These are phyloP conservation scores for Dendrocincla tyrannina DNA, from an alignment of 2,797 vertebrate genomes.

Conservation along the genomic window DNA sequence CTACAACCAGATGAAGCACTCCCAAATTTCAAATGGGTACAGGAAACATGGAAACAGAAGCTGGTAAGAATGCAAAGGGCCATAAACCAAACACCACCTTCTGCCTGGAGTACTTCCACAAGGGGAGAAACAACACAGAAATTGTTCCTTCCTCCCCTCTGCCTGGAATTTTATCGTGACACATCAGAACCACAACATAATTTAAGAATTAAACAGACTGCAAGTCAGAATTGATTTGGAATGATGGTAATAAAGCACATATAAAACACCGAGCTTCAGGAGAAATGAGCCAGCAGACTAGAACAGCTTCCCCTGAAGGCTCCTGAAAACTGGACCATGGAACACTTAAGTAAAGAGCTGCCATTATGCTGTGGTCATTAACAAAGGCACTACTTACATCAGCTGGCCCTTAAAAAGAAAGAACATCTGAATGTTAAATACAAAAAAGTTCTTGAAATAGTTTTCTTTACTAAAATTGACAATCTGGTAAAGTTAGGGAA, in stretches of 20 bases:
- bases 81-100: background rate
- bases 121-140: background rate
- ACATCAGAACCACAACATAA: background rate
- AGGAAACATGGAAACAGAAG: background rate
- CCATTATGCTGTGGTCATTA: background rate
- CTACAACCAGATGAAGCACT: background rate
- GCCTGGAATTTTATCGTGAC: background rate
- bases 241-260: background rate
- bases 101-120: background rate
- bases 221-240: background rate
- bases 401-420: background rate
- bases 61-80: background rate
- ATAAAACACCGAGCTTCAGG: background rate
- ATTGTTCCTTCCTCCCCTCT: background rate
- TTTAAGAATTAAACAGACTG: background rate
- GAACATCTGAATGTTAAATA: background rate
- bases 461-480: background rate
- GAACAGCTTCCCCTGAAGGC: background rate
- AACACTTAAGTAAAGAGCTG: background rate
- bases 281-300: background rate
- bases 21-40: background rate
- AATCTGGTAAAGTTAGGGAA: background rate
- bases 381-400: background rate
- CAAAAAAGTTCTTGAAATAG: background rate
- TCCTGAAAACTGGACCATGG: background rate